These are phyloP conservation scores for Penaeus monodon DNA, from an alignment of 2,888 invertebrate genomes.

Conservation along the genomic window DNA sequence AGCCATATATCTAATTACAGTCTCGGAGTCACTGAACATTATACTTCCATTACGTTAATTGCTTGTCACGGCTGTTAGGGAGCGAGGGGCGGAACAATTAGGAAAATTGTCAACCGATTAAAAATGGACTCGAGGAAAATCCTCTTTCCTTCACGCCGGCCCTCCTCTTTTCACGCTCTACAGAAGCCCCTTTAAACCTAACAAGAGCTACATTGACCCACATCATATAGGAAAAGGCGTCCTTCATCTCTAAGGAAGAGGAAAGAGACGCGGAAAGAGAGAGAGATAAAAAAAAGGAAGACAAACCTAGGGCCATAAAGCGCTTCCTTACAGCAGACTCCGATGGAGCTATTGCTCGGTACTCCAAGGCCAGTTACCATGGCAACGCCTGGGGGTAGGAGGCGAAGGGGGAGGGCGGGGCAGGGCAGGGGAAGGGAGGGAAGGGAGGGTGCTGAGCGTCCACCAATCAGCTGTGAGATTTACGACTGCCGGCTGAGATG, in stretches of 20 bases:
- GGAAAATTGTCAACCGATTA: constrained; percentile 31
- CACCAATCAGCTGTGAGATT: constrained; percentile 65
- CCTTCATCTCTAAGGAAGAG: not conserved
- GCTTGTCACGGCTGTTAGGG: constrained; percentile 39
- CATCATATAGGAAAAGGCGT: too few species aligned
- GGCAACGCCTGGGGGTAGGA: constrained; percentile 38
- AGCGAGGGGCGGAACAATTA: constrained; percentile 42
- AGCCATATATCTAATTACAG: constrained; percentile 37
- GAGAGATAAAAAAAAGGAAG: constrained; percentile 11
- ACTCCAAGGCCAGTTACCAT: constrained; percentile 54
- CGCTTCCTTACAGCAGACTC: constrained; percentile 53
- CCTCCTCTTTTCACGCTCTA: not conserved
- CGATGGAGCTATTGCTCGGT: constrained; percentile 40
- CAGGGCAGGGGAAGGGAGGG: not conserved
- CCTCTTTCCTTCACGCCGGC: not conserved
- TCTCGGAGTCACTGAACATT: constrained; percentile 31
- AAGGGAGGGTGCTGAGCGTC: constrained; percentile 63
- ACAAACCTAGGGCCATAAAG: constrained; percentile 31
- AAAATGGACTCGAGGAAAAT: not conserved
- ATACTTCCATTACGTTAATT: constrained; percentile 55
- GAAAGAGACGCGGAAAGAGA: constrained; percentile 1
- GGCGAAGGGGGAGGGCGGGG: constrained; percentile 13
- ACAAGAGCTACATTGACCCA: too few species aligned
- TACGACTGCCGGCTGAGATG: constrained; percentile 64
- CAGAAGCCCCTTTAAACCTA: too few species aligned